phyloP scores from a whole-genome alignment of 1,140 invertebrate genomes.

The Choristoneura fumiferana region DNA sequence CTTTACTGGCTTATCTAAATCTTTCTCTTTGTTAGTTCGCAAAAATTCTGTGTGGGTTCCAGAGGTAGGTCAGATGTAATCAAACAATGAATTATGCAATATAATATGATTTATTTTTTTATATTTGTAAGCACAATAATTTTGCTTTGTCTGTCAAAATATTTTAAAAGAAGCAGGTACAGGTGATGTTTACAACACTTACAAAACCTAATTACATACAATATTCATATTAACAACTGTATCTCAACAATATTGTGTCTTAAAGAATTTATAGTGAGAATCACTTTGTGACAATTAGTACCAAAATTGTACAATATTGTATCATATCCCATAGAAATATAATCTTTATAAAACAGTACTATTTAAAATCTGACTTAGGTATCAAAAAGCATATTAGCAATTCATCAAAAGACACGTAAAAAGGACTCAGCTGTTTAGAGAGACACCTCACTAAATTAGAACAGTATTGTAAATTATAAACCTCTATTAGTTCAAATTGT shows the following conservation, averaged over 20 bases:
- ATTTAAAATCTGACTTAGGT: slow-evolving; percentile 29
- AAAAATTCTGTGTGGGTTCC: not conserved
- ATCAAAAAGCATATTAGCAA: slow-evolving; percentile 23
- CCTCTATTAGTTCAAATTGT: too few relatives aligned
- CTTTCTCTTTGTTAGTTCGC: not conserved
- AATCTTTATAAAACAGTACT: slow-evolving; percentile 37
- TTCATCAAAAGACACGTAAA: slow-evolving; percentile 2
- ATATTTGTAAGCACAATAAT: slow-evolving; percentile 74
- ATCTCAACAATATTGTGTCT: slow-evolving; percentile 23
- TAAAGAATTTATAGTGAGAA: slow-evolving; percentile 26
- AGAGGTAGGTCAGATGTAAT: slow-evolving; percentile 22
- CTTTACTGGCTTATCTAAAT: slow-evolving; percentile 10
- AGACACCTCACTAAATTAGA: too few relatives aligned
- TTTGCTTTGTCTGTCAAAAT: slow-evolving; percentile 77
- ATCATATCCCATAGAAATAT: slow-evolving; percentile 26
- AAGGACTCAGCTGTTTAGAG: too few relatives aligned
- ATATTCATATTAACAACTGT: slow-evolving; percentile 36
- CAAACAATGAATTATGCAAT: slow-evolving; percentile 54
- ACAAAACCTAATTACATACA: slow-evolving; percentile 55
- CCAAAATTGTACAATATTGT: slow-evolving; percentile 23
- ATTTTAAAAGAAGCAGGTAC: slow-evolving; percentile 74
- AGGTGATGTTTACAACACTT: slow-evolving; percentile 72
- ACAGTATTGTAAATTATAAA: too few relatives aligned
- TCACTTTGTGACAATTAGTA: slow-evolving; percentile 34
- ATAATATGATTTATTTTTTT: slow-evolving; percentile 72